Evolutionary conservation across 2,113 vertebrate genomes (phyloP).

Genomic region (Psittacara wagleri): DNA sequence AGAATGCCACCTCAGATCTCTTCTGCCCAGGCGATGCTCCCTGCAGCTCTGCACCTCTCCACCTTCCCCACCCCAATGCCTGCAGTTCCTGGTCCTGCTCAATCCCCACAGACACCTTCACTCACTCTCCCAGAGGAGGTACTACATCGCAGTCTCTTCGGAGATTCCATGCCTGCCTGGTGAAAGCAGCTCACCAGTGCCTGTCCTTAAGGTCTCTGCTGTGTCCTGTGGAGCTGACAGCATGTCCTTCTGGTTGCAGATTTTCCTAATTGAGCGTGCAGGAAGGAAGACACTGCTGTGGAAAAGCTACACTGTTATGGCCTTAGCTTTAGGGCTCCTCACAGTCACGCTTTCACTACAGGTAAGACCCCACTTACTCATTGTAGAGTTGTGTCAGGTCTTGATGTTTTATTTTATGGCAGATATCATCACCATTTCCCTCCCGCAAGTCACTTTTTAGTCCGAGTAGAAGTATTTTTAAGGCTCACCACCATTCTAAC

Average conservation of each 20-base stretch:
- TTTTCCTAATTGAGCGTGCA: conserved; percentile 72
- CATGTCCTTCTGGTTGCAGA: conserved; percentile 60
- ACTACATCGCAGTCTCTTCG: neutral
- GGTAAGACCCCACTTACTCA: conserved; percentile 48
- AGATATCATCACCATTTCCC: neutral
- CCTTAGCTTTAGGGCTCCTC: conserved; percentile 73
- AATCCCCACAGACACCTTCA: neutral
- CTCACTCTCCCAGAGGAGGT: neutral
- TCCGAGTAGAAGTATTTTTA: neutral
- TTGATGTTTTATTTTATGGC: neutral
- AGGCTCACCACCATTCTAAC: neutral
- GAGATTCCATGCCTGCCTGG: neutral
- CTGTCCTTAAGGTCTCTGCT: neutral
- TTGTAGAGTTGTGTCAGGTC: neutral
- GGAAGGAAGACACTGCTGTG: conserved; percentile 75
- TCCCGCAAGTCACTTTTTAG: neutral
- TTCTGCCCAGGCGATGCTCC: neutral
- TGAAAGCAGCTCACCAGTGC: neutral
- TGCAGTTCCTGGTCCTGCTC: neutral
- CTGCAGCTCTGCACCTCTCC: neutral
- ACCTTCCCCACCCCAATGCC: neutral
- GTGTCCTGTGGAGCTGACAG: neutral
- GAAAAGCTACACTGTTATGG: conserved; percentile 71
- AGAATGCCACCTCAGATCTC: neutral
- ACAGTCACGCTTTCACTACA: conserved; percentile 77